Evolutionary conservation across 2,888 invertebrate genomes (phyloP), one percentile per base, ranked within the genome.

Genomic region (Diaprepes abbreviatus): DNA sequence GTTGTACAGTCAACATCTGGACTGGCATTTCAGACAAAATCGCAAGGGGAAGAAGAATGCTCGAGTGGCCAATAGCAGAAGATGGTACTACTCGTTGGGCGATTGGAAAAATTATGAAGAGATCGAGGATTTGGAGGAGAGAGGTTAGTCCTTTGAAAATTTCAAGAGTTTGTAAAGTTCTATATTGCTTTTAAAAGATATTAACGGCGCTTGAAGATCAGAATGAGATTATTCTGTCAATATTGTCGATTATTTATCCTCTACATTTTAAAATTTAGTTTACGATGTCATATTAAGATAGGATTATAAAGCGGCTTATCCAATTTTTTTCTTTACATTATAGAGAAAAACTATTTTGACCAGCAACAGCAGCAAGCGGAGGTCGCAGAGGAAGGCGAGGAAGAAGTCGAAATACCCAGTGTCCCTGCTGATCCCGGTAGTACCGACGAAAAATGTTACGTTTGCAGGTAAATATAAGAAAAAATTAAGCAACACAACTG

Each of bases 11-110:
- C 94, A 95, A 82, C 99, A 99, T 85, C 88, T 98, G 70, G 98
- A 99, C 86, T 98, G 98, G 98, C 99, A 99, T 86, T 98, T 98
- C 86, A 86, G 96, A 0, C 95, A 96, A 84, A 98, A 98, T 86
- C 86, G 96, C 1, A 88, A 92, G 62, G 96, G 95, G 77, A 90
- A 95, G 74, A 95, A 95, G 80, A 93, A 93, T 0, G 91, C 92
- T 0, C 87, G 94, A 9, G 91, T 94, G 58, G 93, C 95, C 0
- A 92, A 93, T 79, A 92, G 92, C 24, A 87, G 97, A 2, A 90
- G 91, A 79, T 97, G 97, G 96, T 97, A 94, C 84, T 97, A 96
- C 81, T 92, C 93, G 79, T 87, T 93, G 24, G 88, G 91, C 66
- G 96, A 97, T 85, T 97, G 97, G 97, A 90, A 95, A 81, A 94